These are phyloP conservation scores for Megaustenia siamemsis DNA, from an alignment of 2,888 invertebrate genomes.

Conservation along the genomic window DNA sequence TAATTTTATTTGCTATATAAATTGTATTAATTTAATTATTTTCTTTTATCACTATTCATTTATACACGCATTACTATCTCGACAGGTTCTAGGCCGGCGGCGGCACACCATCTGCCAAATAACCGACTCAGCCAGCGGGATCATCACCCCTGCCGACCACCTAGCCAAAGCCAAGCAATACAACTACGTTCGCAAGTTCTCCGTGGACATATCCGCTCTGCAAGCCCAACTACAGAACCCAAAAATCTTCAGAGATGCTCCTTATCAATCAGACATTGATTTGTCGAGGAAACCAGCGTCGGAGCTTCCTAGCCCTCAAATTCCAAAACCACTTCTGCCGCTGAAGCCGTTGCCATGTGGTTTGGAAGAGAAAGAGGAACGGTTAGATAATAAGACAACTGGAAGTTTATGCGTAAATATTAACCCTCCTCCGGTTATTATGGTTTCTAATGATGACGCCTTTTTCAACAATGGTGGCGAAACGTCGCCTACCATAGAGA, in stretches of 20 bases:
- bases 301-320: not conserved
- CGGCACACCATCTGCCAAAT: conserved; percentile 76
- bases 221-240: conserved; percentile 79
- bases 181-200: conserved; percentile 78
- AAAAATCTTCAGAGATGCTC: conserved; percentile 70
- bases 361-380: conserved; percentile 37
- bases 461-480: not conserved
- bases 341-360: conserved; percentile 41
- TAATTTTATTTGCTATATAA: too few relatives aligned
- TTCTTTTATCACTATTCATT: too few relatives aligned
- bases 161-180: conserved; percentile 70
- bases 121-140: conserved; percentile 63
- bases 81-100: conserved; percentile 66
- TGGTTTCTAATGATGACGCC: conserved; percentile 55
- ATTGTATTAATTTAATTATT: too few relatives aligned
- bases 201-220: conserved; percentile 77
- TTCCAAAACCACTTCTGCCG: conserved; percentile 46
- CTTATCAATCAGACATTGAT: conserved; percentile 69
- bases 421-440: conserved; percentile 56
- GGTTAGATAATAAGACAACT: not conserved
- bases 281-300: conserved; percentile 51
- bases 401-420: not conserved
- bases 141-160: conserved; percentile 61
- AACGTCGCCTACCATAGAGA: too few relatives aligned
- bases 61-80: too few relatives aligned